Evolutionary conservation across 2,113 vertebrate genomes (phyloP).

Genomic region (Ivindomyrus marchei): DNA sequence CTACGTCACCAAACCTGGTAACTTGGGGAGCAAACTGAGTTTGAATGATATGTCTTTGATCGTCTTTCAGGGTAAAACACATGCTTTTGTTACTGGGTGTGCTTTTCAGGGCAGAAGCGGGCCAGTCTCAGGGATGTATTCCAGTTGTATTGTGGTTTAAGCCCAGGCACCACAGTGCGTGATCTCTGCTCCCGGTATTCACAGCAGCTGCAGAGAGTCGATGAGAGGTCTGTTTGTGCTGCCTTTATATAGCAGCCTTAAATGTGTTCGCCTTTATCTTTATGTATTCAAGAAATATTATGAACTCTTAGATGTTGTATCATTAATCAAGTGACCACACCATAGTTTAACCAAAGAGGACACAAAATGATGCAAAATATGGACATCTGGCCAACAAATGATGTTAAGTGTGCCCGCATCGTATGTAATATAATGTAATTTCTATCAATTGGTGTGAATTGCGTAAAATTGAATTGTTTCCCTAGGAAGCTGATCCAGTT

Average conservation of each 20-base stretch:
- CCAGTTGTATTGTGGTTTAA: constrained; percentile 74
- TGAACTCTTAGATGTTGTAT: neutral
- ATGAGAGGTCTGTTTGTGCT: constrained; percentile 73
- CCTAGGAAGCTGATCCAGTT: constrained; percentile 90
- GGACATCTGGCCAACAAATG: neutral
- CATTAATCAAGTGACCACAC: neutral
- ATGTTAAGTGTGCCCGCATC: neutral
- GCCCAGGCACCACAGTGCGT: constrained; percentile 70
- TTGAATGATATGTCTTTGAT: neutral
- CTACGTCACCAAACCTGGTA: constrained; percentile 89
- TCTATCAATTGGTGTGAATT: neutral
- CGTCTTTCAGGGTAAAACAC: neutral
- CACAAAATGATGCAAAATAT: neutral
- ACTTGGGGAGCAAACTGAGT: neutral
- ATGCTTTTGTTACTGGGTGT: neutral
- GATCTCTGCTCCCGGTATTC: constrained; percentile 82
- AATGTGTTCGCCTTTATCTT: neutral
- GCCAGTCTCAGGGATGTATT: constrained; percentile 84
- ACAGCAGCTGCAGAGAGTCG: constrained; percentile 85
- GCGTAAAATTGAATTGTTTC: neutral
- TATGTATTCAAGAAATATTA: neutral
- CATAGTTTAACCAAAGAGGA: neutral
- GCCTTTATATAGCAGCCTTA: constrained; percentile 10
- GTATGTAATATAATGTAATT: neutral
- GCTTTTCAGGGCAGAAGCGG: constrained; percentile 75